phyloP scores from a whole-genome alignment of 1,140 invertebrate species.

The Leptopilina clavipes region DNA sequence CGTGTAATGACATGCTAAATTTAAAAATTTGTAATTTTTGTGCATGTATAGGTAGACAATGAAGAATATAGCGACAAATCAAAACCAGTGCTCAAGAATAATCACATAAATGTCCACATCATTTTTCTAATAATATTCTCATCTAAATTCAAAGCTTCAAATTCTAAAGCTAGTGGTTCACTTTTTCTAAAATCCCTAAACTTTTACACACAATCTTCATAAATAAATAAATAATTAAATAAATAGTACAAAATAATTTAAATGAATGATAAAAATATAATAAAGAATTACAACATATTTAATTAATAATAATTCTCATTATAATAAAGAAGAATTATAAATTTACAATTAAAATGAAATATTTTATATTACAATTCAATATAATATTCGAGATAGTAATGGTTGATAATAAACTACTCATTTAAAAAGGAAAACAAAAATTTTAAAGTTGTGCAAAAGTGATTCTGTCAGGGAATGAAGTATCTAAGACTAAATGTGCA shows the following conservation, averaged over 20 bases:
- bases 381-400: too few relatives aligned
- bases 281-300: too few relatives aligned
- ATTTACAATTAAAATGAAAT: too few relatives aligned
- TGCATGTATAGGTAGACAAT: slow-evolving; percentile 25
- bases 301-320: too few relatives aligned
- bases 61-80: slow-evolving; percentile 56
- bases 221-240: too few relatives aligned
- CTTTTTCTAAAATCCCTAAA: background rate
- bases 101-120: background rate
- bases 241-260: too few relatives aligned
- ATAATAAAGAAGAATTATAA: too few relatives aligned
- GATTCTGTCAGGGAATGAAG: slow-evolving; percentile 28
- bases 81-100: slow-evolving; percentile 56
- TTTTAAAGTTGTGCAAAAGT: background rate
- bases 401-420: too few relatives aligned
- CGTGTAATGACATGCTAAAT: slow-evolving; percentile 35
- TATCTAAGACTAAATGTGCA: background rate
- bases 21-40: slow-evolving; percentile 18
- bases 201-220: too few relatives aligned
- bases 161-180: background rate
- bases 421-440: background rate
- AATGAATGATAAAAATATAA: too few relatives aligned
- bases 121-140: background rate
- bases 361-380: too few relatives aligned
- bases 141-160: background rate